These are phyloP conservation scores for Xestia rhomboidea DNA, from an alignment of 2,888 invertebrate genomes.

Conservation along the genomic window DNA sequence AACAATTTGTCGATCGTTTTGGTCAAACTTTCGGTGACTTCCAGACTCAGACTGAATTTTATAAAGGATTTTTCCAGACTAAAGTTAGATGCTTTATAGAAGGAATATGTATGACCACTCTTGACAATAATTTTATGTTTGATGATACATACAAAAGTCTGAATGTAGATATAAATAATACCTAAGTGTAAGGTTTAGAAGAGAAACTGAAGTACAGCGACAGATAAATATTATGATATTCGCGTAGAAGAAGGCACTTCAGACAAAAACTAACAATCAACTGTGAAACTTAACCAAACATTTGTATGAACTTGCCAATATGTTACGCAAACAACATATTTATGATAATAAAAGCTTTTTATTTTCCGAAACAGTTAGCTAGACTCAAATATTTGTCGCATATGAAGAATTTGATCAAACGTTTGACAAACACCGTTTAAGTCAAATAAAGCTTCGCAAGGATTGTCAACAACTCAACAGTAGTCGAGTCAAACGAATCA, in stretches of 20 bases:
- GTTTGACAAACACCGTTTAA: conserved; percentile 30
- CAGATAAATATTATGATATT: conserved; percentile 21
- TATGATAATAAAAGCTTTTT: conserved; percentile 44
- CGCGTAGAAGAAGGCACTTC: conserved; percentile 9
- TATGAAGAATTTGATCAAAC: conserved; percentile 37
- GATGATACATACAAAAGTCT: background rate
- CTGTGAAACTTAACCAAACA: conserved; percentile 47
- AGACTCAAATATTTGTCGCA: conserved; percentile 29
- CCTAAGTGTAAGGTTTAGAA: background rate
- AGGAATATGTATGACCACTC: background rate
- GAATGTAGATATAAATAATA: conserved; percentile 1
- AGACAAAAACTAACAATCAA: conserved; percentile 40
- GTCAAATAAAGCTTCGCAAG: conserved; percentile 32
- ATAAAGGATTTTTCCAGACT: conserved; percentile 9
- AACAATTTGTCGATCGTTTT: conserved; percentile 61
- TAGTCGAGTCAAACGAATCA: conserved; percentile 51
- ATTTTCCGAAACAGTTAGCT: conserved; percentile 32
- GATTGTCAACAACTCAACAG: conserved; percentile 52
- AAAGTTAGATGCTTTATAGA: background rate
- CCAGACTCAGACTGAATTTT: conserved; percentile 14
- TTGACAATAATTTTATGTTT: background rate
- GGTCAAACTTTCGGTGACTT: conserved; percentile 39
- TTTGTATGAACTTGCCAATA: conserved; percentile 47
- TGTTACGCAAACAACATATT: conserved; percentile 41
- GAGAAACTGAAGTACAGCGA: background rate